phyloP scores from a whole-genome alignment of 64 coral and sea anemone genomes.

The Porites australiensis region DNA sequence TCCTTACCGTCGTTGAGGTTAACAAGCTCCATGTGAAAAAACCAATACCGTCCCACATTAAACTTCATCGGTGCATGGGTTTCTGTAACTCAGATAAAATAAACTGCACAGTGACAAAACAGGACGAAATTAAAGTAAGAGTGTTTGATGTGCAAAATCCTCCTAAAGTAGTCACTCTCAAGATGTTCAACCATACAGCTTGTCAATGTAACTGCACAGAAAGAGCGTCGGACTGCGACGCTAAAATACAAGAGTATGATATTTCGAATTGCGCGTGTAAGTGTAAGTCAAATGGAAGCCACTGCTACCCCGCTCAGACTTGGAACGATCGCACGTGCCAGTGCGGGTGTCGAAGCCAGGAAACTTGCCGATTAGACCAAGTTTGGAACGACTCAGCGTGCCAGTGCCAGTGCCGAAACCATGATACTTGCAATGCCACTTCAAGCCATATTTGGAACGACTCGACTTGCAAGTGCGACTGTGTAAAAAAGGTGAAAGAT shows the following conservation, averaged over 20 bases:
- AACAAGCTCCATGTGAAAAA: too few species aligned
- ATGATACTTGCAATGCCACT: background rate
- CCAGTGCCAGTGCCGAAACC: background rate
- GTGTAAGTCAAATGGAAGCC: background rate
- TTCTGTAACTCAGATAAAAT: background rate
- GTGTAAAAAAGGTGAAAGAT: background rate
- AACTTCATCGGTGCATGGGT: background rate
- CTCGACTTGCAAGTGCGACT: background rate
- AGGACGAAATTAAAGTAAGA: background rate
- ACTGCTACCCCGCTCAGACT: background rate
- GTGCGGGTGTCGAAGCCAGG: background rate
- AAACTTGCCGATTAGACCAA: background rate
- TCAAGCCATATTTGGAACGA: background rate
- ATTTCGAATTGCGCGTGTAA: background rate
- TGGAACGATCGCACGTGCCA: background rate
- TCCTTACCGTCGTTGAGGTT: background rate
- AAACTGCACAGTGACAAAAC: constrained; percentile 5
- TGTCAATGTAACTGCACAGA: background rate
- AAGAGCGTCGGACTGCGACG: background rate
- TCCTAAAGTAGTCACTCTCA: background rate
- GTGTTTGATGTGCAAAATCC: background rate
- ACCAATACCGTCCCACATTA: too few species aligned
- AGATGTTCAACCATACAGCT: constrained; percentile 9
- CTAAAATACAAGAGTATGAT: background rate
- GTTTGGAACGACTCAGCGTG: background rate